Evolutionary conservation across 1,140 invertebrate species (phyloP).

Genomic region (Drosophila ohnishii): DNA sequence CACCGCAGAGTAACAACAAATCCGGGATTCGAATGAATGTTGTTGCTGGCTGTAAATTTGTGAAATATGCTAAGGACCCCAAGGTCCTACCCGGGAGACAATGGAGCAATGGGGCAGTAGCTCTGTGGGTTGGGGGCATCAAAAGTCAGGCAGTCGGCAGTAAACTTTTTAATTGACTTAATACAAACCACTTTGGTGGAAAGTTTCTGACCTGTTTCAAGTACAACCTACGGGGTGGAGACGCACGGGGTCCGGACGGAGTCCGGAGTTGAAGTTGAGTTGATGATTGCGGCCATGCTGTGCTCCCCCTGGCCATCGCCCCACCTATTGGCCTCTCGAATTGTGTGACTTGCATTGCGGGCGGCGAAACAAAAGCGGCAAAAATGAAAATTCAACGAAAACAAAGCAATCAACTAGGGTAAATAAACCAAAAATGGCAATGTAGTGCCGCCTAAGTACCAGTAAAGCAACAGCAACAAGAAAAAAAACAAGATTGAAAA

Average conservation of each 20-base stretch:
- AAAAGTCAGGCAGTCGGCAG: conserved; percentile 78
- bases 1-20: conserved; percentile 57
- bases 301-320: conserved; percentile 24
- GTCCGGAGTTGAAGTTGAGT: conserved; percentile 63
- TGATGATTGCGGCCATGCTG: conserved; percentile 78
- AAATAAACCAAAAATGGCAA: conserved; percentile 78
- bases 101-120: not conserved
- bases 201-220: conserved; percentile 80
- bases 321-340: conserved; percentile 35
- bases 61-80: conserved; percentile 70
- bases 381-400: conserved; percentile 73
- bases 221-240: conserved; percentile 60
- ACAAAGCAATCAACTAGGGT: conserved; percentile 79
- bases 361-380: conserved; percentile 52
- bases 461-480: conserved; percentile 50
- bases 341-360: conserved; percentile 73
- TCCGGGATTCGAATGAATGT: conserved; percentile 59
- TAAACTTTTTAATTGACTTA: conserved; percentile 82
- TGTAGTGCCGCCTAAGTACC: conserved; percentile 55
- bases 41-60: conserved; percentile 62
- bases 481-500: conserved; percentile 38
- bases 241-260: conserved; percentile 1
- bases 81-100: conserved; percentile 30
- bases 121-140: conserved; percentile 42
- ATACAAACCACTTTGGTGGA: conserved; percentile 81